These are phyloP conservation scores for Therioaphis trifolii DNA, from an alignment of 2,888 invertebrate species.

Conservation along the genomic window DNA sequence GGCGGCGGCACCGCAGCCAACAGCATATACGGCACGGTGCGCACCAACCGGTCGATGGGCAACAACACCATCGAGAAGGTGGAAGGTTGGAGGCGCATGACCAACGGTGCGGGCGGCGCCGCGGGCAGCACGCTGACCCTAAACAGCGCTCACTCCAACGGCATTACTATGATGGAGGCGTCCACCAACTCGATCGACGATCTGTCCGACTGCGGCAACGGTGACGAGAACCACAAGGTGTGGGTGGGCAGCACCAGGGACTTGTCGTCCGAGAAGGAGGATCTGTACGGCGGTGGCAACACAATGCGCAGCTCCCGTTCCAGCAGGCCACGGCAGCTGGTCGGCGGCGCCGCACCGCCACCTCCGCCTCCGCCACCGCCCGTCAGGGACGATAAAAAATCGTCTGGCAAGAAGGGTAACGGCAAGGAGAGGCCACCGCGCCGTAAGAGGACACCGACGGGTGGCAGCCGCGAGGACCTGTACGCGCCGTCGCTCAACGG, in stretches of 20 bases:
- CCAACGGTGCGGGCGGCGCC: conserved; percentile 69
- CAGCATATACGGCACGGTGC: conserved; percentile 65
- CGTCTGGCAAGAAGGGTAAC: conserved; percentile 45
- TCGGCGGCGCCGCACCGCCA: conserved; percentile 79
- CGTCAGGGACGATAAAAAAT: conserved; percentile 69
- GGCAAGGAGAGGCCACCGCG: conserved; percentile 70
- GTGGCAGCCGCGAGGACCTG: conserved; percentile 72
- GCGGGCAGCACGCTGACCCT: conserved; percentile 75
- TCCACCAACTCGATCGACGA: conserved; percentile 74
- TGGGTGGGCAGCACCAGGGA: conserved; percentile 80
- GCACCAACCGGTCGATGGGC: conserved; percentile 66
- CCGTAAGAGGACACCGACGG: conserved; percentile 69
- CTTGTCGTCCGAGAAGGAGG: conserved; percentile 73
- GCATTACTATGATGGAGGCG: conserved; percentile 70
- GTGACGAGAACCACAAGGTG: conserved; percentile 93
- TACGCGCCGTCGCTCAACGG: conserved; percentile 69
- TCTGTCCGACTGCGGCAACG: conserved; percentile 83
- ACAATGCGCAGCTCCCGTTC: conserved; percentile 71
- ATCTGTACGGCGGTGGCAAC: conserved; percentile 75
- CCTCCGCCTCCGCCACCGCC: conserved; percentile 73
- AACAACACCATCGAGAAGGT: conserved; percentile 70
- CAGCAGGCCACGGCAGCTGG: conserved; percentile 81
- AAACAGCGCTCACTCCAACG: conserved; percentile 71
- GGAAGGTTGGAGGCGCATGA: conserved; percentile 72
- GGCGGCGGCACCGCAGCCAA: conserved; percentile 65